phyloP scores from a whole-genome alignment of 2,113 vertebrate genomes.

The Recurvirostra avosetta region DNA sequence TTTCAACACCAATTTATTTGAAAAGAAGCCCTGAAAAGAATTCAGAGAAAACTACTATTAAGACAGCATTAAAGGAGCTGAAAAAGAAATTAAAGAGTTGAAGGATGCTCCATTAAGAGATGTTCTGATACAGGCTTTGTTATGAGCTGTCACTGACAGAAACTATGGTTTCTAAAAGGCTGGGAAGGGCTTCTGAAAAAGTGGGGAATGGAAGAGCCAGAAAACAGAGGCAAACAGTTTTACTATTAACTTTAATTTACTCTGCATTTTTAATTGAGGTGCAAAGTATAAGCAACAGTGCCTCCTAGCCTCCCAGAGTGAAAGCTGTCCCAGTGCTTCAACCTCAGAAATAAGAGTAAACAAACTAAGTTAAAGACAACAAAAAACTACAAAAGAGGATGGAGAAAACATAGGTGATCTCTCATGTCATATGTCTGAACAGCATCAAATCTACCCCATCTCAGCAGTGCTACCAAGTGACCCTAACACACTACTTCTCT shows the following conservation, averaged over 20 bases:
- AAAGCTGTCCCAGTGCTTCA: neutral
- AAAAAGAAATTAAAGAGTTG: neutral
- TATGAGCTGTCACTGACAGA: neutral
- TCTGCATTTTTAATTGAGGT: neutral
- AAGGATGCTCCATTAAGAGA: neutral
- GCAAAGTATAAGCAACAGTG: neutral
- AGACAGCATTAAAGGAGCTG: neutral
- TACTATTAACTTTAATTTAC: neutral
- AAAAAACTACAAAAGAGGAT: neutral
- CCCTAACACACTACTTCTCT: neutral
- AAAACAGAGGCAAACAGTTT: neutral
- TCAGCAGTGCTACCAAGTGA: neutral
- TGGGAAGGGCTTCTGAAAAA: neutral
- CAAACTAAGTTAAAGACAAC: neutral
- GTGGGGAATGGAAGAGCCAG: neutral
- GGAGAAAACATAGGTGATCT: neutral
- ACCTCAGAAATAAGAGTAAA: neutral
- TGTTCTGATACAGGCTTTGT: neutral
- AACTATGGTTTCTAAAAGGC: neutral
- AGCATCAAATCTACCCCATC: neutral
- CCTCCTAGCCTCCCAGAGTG: neutral
- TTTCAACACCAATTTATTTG: slow-evolving; percentile 12
- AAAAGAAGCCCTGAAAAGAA: neutral
- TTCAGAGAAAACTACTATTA: neutral
- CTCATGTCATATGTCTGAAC: neutral